Evolutionary conservation across 2,888 invertebrate genomes (phyloP).

Genomic region (Parnassius orleans): DNA sequence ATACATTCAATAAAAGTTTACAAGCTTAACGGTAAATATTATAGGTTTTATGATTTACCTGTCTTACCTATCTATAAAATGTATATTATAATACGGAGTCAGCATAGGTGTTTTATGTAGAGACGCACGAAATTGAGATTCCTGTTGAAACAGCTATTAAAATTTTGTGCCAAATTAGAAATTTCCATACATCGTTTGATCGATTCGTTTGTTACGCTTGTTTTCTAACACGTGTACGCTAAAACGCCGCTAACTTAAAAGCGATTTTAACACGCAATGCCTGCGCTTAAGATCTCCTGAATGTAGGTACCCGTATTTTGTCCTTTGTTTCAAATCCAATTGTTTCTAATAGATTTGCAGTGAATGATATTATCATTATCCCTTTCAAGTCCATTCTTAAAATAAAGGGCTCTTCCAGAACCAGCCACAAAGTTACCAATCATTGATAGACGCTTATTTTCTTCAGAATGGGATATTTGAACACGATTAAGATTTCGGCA

Average conservation of each 20-base stretch:
- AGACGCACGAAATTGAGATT: constrained; percentile 5
- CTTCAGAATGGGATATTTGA: no score
- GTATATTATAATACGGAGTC: no score
- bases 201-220: constrained; percentile 26
- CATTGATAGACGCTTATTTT: no score
- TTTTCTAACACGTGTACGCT: constrained; percentile 21
- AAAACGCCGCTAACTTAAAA: constrained; percentile 8
- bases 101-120: no score
- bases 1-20: not conserved
- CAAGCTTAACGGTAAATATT: not conserved
- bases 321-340: no score
- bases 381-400: no score
- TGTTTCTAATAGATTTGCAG: no score
- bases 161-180: constrained; percentile 25
- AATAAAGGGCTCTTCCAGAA: no score
- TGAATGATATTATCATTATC: no score
- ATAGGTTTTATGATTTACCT: not conserved
- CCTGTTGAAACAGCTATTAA: constrained; percentile 8
- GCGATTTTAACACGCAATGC: constrained; percentile 17
- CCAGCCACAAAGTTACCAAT: no score
- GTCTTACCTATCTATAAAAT: no score
- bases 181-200: constrained; percentile 24
- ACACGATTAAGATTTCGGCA: no score
- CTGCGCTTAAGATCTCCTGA: not conserved
- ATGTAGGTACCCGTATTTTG: not conserved